Base-by-base conservation (phyloP, 2,888 invertebrate species). In the Physocephala rufipes region DNA sequence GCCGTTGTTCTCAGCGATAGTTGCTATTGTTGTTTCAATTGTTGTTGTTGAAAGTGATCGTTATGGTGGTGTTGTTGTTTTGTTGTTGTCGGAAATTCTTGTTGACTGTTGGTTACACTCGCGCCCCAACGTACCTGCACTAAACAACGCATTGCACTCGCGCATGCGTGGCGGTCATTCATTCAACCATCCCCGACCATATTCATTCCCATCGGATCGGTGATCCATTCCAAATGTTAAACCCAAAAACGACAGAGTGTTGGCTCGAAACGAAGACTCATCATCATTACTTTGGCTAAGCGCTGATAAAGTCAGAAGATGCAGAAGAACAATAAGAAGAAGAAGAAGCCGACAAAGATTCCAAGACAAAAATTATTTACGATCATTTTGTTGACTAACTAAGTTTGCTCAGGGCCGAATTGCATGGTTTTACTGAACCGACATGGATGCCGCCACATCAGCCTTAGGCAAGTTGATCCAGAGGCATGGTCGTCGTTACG, bases 321-420 rank as follows among this genome's bases (percentile, higher is more conserved):
- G 26, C 30, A 45, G 9, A 53, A 53, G 30, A 70, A 19, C 62
- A 66, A 70, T 36, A 51, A 49, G 13, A 5, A 36, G 7, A 43
- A 55, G 19, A 28, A 30, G 61, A 59, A 15, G n/a, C n/a, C 19
- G 30, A 62, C 55, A 67, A n/a, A 55, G 70, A 65, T 71, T 71
- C 55, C 66, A 21, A 73, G 80, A 81, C 81, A 81, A 81, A 83
- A 84, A 82, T 84, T 84, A 84, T 82, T 82, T 82, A 84, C 84
- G 82, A 82, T 83, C 84, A 78, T 81, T 82, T 82, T 82, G 83
- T 84, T 82, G 82, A 81, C 76, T 36, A 9, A 36, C 36, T 36
- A 9, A 7, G 36, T 43, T 49, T 36, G 73, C 68, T 68, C 15
- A 49, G 61, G 68, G 66, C 66, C 16, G 24, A 66, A 55, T 53